These are phyloP conservation scores for Linurgus olivaceus DNA, from an alignment of 2,797 vertebrate species.

Conservation along the genomic window DNA sequence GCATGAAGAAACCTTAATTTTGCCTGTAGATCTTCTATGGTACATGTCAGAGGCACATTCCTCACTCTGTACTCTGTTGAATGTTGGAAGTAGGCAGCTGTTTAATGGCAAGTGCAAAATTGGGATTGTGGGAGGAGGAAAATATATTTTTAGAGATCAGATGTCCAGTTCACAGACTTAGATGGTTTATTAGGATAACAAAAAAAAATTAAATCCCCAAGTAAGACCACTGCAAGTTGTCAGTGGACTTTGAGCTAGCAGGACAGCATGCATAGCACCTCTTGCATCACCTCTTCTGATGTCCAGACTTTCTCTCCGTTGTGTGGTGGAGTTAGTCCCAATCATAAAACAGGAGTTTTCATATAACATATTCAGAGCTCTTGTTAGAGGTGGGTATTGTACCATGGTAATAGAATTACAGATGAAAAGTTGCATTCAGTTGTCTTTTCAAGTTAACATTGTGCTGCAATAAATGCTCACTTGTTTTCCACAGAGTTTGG, in stretches of 20 bases:
- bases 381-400: not conserved
- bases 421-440: not conserved
- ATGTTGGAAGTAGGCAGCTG: conserved; percentile 17
- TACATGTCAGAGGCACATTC: not conserved
- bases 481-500: not conserved
- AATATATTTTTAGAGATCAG: not conserved
- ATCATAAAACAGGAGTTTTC: not conserved
- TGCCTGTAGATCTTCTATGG: conserved; percentile 2
- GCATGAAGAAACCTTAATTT: conserved; percentile 2
- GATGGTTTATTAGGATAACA: not conserved
- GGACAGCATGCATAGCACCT: not conserved
- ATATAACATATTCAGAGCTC: not conserved
- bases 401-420: not conserved
- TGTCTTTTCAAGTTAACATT: not conserved
- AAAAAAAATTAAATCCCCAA: not conserved
- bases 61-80: not conserved
- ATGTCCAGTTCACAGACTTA: not conserved
- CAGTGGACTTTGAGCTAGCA: not conserved
- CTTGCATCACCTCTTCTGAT: not conserved
- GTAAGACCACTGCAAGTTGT: not conserved
- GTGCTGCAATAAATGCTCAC: not conserved
- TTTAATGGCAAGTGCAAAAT: not conserved
- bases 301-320: not conserved
- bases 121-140: not conserved
- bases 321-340: not conserved